Base-by-base conservation (phyloP, 2,797 vertebrate genomes). In the Anniella stebbinsi region DNA sequence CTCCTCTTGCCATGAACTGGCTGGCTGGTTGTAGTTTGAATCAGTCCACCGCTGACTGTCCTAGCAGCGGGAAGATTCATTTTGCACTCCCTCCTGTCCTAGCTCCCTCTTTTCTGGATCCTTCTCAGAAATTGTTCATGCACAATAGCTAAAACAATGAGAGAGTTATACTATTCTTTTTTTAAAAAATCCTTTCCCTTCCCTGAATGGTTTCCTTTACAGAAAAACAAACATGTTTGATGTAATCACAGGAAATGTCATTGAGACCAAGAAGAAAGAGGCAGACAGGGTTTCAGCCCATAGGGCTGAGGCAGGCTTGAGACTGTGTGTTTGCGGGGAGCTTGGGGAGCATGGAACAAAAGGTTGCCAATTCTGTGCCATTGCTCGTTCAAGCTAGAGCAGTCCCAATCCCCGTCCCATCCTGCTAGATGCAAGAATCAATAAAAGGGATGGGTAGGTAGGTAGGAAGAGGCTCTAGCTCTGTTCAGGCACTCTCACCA, bases 91-190 rank as follows among this genome's bases (percentile, higher is more conserved):
- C 7, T 33, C 77, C 51, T 33, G 3, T 51, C 36, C 15, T 1
- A 28, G 30, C 25, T 63, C 18, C 69, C 36, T 25, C 38, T 60
- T 2, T 11, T 36, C 41, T 23, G 33, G 41, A 45, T 23, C 23
- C 6, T 57, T 25, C 36, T 17, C 72, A 54, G 18, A 70, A 86
- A 15, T 23, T 45, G 41, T 86, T n/a, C 45, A 11, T 28, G 30
- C 28, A 41, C 70, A 90, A 83, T 18, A 69, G n/a, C 15, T 36
- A 51, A 80, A 72, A 75, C 38, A 88, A 83, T 75, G 41, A 38
- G 36, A 83, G 17, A 30, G 45, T 45, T 38, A 45, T 12, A 57
- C 30, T 54, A 33, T 15, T 66, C 48, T n/a, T 67, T 75, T 80
- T 83, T 18, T n/a, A 69, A 63, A 60, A 67, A 54, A 45, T 41